phyloP scores from a whole-genome alignment of 2,113 vertebrate genomes.

The Cacatua alba region DNA sequence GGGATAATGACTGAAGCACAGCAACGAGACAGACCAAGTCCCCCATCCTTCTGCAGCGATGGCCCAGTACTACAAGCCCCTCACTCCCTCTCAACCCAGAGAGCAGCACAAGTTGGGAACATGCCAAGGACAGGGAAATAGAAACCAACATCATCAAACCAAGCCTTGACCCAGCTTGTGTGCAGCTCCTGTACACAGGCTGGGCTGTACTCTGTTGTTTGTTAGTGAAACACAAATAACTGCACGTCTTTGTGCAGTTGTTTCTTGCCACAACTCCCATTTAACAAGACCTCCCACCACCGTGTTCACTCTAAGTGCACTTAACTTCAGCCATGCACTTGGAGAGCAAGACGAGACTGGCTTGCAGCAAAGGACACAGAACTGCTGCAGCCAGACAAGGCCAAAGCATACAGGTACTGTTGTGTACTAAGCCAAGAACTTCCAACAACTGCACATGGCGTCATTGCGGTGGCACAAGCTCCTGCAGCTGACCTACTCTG shows the following conservation, averaged over 20 bases:
- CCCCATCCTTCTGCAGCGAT: fast-evolving
- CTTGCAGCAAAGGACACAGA: not conserved
- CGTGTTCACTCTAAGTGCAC: not conserved
- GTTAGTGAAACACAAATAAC: not conserved
- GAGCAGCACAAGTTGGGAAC: not conserved
- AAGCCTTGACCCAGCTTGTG: not conserved
- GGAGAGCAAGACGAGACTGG: not conserved
- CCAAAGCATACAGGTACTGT: not conserved
- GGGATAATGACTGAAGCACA: not conserved
- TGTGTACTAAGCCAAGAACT: not conserved
- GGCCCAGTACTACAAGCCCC: not conserved
- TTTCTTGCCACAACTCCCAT: not conserved
- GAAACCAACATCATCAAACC: not conserved
- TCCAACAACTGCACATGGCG: not conserved
- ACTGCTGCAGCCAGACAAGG: not conserved
- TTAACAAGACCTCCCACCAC: not conserved
- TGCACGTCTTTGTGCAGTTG: not conserved
- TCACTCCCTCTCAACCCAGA: not conserved
- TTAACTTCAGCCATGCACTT: not conserved
- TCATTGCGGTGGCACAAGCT: not conserved
- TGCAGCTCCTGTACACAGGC: not conserved
- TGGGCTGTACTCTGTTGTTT: not conserved
- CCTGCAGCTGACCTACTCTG: not conserved
- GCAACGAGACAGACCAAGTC: not conserved
- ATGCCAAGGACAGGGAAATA: not conserved